These are phyloP conservation scores for Trematomus loennbergii DNA, from an alignment of 2,113 vertebrate genomes.

Conservation along the genomic window DNA sequence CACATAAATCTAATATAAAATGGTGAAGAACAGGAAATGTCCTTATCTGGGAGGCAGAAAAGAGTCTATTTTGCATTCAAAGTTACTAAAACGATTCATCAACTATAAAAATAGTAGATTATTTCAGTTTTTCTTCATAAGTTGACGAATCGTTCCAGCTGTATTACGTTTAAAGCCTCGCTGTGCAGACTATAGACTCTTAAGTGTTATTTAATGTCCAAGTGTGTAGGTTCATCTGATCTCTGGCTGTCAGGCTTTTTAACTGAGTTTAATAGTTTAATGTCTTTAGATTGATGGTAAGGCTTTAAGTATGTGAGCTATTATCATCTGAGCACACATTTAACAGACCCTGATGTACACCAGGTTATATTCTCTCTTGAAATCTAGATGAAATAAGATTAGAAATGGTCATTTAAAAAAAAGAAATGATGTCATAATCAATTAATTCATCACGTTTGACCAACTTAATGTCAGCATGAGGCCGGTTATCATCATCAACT, in stretches of 20 bases:
- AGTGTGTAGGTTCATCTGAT: neutral
- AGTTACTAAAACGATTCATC: too few relatives aligned
- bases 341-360: neutral
- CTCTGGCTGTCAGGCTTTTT: neutral
- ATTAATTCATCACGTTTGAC: constrained; percentile 30
- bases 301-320: neutral
- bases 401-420: neutral
- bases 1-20: too few relatives aligned
- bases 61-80: too few relatives aligned
- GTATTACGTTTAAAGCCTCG: neutral
- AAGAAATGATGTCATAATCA: constrained; percentile 24
- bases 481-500: constrained; percentile 36
- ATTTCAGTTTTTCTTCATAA: too few relatives aligned
- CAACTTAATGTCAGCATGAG: constrained; percentile 35
- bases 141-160: too few relatives aligned
- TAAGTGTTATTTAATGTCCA: neutral
- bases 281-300: neutral
- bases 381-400: constrained; percentile 14
- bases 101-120: too few relatives aligned
- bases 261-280: neutral
- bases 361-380: neutral
- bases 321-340: neutral
- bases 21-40: too few relatives aligned
- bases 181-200: neutral
- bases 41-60: too few relatives aligned